Evolutionary conservation across 2,797 vertebrate species (phyloP), one percentile per base, ranked within the genome.

Genomic region (Coregonus ussuriensis): DNA sequence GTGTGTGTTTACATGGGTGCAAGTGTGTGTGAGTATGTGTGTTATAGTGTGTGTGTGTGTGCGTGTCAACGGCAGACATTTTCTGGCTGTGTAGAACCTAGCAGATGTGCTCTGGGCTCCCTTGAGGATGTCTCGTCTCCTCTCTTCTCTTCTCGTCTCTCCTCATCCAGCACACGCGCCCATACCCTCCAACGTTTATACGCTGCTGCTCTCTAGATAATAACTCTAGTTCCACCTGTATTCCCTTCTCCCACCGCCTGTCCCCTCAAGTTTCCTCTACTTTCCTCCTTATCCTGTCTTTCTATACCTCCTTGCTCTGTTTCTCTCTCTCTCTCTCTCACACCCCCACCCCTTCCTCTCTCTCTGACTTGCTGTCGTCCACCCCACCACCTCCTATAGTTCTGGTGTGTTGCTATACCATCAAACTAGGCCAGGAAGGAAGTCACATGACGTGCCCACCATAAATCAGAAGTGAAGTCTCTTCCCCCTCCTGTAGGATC

Each of bases 81-180:
- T 21, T 84, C 84, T 54, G 85, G 81, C 87, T 84, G 87, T 88
- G 90, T 89, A 82, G 85, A 91, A 88, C 86, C 83, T 71, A 89
- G 88, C 93, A 94, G 93, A 93, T 94, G 94, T 94, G 89, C 86
- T 89, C 87, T 65, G 74, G 71, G 83, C 82, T 88, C 91, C 90
- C 88, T 84, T 11, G 90, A 89, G 93, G 89, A 89, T 53, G 76
- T 56, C 74, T 73, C 74, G 13, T 69, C 77, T 76, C 83, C 74
- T 47, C 72, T 47, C 56, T 37, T 67, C 63, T 53, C 52, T 53
- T 13, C 41, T 33, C 35, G 51, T 68, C 71, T 69, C 16, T 31
- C 31, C 11, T 63, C 21, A 25, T 31, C 53, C 82, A 13, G 67
- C 84, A 89, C 90, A 87, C 86, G 86, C 78, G 29, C 79, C 81